Evolutionary conservation across 2,113 vertebrate species (phyloP).

Genomic region (Leptodactylus fuscus): DNA sequence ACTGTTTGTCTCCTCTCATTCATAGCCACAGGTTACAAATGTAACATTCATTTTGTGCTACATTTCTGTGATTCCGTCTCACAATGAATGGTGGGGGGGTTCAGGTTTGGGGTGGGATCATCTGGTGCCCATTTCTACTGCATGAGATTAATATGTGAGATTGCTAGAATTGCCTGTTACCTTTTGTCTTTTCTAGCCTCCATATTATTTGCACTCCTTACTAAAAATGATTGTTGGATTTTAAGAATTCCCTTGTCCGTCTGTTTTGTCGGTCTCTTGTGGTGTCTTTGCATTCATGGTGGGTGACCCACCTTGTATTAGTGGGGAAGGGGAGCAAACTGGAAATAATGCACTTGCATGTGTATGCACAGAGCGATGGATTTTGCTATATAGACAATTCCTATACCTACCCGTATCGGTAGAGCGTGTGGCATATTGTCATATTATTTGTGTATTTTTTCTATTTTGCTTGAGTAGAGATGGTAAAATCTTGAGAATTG

Average conservation of each 20-base stretch:
- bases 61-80: conserved; percentile 27
- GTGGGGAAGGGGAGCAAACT: not conserved
- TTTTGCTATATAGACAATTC: not conserved
- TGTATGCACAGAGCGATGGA: not conserved
- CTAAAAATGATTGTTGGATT: conserved; percentile 53
- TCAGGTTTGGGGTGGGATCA: conserved; percentile 28
- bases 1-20: conserved; percentile 17
- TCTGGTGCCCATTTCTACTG: conserved; percentile 46
- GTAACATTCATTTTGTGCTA: conserved; percentile 20
- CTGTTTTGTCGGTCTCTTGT: conserved; percentile 5
- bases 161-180: conserved; percentile 24
- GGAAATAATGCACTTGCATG: conserved; percentile 8
- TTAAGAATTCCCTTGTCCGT: not conserved
- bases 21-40: conserved; percentile 25
- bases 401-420: not conserved
- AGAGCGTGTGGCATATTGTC: not conserved
- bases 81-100: conserved; percentile 3
- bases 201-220: conserved; percentile 52
- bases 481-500: not conserved
- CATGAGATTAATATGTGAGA: conserved; percentile 55
- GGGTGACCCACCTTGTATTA: not conserved
- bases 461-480: not conserved
- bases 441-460: not conserved
- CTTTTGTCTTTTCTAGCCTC: conserved; percentile 13
- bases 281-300: conserved; percentile 15